Percentiles rank a stretch among this genome's conserved stretches.
phyloP scores from a whole-genome alignment of 2,113 vertebrate genomes.

The Columba janthina region DNA sequence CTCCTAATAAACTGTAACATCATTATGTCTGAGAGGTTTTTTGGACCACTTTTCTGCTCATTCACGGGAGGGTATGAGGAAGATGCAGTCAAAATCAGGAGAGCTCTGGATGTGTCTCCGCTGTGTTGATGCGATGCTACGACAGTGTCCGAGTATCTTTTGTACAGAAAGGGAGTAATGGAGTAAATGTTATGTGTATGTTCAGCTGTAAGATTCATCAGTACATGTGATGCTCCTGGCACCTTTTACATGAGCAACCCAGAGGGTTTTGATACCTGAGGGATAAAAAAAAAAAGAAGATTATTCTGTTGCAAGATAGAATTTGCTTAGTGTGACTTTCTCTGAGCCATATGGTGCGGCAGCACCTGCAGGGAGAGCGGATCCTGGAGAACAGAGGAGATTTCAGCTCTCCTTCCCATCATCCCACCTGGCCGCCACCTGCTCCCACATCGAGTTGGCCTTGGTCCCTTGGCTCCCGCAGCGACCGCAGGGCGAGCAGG shows the following conservation, averaged over 20 bases:
- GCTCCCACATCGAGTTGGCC: slow-evolving; percentile 82
- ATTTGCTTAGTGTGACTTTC: slow-evolving; percentile 49
- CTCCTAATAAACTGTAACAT: slow-evolving; percentile 53
- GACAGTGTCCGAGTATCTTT: background rate
- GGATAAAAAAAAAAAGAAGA: background rate
- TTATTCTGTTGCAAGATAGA: background rate
- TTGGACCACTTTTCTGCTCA: background rate
- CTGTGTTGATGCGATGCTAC: background rate
- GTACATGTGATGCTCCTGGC: background rate
- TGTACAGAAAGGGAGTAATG: background rate
- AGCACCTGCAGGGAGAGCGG: slow-evolving; percentile 66
- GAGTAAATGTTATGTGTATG: background rate
- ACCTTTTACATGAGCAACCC: background rate
- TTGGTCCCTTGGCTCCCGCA: slow-evolving; percentile 51
- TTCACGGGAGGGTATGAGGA: background rate
- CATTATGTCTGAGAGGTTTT: slow-evolving; percentile 34
- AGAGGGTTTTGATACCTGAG: slow-evolving; percentile 8
- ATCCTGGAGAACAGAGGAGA: slow-evolving; percentile 68
- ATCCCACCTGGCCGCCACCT: slow-evolving; percentile 85
- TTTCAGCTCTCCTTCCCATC: slow-evolving; percentile 61
- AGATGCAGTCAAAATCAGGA: background rate
- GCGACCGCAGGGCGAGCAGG: slow-evolving; percentile 39
- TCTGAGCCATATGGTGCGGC: slow-evolving; percentile 65
- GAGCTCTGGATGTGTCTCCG: background rate
- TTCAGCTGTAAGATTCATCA: background rate